Conservation (phyloP, 1,140 invertebrate species). For the Holotrichia oblita region DNA sequence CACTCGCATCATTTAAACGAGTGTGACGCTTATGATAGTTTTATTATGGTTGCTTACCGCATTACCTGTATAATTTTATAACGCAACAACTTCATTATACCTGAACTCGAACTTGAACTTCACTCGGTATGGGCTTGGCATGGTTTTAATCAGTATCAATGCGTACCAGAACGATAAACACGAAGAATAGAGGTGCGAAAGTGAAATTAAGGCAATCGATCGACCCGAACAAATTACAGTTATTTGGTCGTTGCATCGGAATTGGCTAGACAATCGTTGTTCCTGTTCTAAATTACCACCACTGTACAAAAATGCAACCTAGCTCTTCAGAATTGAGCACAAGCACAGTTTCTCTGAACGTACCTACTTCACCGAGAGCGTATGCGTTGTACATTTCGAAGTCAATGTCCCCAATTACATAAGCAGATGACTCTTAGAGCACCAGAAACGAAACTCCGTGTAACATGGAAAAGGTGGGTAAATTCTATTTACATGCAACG, state of each 20-base stretch:
- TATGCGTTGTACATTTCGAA: not conserved
- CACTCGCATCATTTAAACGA: too few relatives aligned
- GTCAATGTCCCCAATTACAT: slow-evolving; percentile 35
- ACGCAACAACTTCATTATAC: not conserved
- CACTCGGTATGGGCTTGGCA: not conserved
- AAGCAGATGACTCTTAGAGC: slow-evolving; percentile 20
- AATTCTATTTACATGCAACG: not conserved
- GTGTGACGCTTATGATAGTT: too few relatives aligned
- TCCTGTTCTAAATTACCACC: slow-evolving; percentile 5
- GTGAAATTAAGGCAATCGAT: slow-evolving; percentile 19
- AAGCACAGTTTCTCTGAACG: slow-evolving; percentile 21
- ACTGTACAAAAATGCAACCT: not conserved
- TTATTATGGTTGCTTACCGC: not conserved
- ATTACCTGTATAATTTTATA: not conserved
- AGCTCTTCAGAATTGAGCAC: not conserved
- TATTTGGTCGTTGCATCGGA: not conserved
- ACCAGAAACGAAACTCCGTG: not conserved
- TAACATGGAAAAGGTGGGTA: slow-evolving; percentile 28
- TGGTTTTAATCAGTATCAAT: not conserved
- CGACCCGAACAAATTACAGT: slow-evolving; percentile 16
- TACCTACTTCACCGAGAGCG: not conserved
- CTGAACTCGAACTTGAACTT: slow-evolving; percentile 12
- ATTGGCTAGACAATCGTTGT: slow-evolving; percentile 12
- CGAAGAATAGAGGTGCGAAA: slow-evolving; percentile 16
- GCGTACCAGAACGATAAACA: not conserved